phyloP scores from a whole-genome alignment of 2,888 invertebrate genomes.

The Coleophora deauratella region DNA sequence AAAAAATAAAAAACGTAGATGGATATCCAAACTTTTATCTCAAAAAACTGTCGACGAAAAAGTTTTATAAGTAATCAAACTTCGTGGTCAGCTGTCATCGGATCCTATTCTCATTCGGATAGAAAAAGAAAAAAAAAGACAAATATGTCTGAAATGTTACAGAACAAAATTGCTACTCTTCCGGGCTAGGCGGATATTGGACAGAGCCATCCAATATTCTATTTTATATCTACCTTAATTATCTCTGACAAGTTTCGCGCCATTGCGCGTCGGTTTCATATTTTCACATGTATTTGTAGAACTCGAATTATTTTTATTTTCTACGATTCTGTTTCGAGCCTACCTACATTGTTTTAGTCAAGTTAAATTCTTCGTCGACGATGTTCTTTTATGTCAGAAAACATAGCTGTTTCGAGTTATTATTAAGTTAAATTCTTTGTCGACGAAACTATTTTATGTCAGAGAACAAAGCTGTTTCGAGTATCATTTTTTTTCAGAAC shows the following conservation, averaged over 20 bases:
- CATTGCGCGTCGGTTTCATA: slow-evolving; percentile 30
- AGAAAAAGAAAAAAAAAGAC: slow-evolving; percentile 17
- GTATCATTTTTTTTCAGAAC: no score
- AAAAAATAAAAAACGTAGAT: no score
- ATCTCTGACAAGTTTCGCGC: slow-evolving; percentile 48
- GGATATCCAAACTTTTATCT: background rate
- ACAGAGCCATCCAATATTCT: slow-evolving; percentile 52
- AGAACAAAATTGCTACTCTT: slow-evolving; percentile 44
- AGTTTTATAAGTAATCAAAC: slow-evolving; percentile 11
- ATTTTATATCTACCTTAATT: slow-evolving; percentile 66
- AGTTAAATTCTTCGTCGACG: no score
- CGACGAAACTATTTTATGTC: no score
- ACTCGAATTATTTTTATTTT: no score
- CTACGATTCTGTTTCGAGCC: no score
- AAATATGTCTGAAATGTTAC: slow-evolving; percentile 29
- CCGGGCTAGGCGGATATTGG: slow-evolving; percentile 51
- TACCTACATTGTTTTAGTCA: no score
- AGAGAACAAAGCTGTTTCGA: no score
- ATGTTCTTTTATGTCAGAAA: no score
- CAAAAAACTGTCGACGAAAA: slow-evolving; percentile 1
- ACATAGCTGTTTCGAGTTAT: no score
- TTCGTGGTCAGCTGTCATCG: slow-evolving; percentile 6
- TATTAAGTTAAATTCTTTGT: no score
- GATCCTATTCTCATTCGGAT: slow-evolving; percentile 9
- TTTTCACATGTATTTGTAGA: slow-evolving; percentile 11